phyloP scores from a whole-genome alignment of 1,140 invertebrate genomes.

The Ostrea edulis region DNA sequence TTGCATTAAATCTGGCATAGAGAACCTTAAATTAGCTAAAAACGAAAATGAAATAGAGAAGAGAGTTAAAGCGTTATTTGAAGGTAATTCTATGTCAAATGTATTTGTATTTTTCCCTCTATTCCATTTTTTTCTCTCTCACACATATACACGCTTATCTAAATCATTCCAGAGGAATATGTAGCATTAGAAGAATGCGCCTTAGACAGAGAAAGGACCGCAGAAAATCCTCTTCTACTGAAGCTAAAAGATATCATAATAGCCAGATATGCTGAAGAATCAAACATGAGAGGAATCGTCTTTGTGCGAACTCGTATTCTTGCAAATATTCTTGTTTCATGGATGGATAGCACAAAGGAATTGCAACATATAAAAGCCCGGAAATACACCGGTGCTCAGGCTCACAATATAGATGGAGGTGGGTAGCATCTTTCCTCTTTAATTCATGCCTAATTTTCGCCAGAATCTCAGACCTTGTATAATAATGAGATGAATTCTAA shows the following conservation, averaged over 20 bases:
- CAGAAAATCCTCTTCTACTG: background rate
- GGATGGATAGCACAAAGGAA: conserved; percentile 64
- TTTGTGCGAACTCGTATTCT: conserved; percentile 70
- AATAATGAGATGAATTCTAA: background rate
- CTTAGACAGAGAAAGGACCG: background rate
- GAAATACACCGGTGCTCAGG: conserved; percentile 62
- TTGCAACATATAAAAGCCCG: conserved; percentile 58
- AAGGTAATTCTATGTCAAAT: background rate
- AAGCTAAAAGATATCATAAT: conserved; percentile 52
- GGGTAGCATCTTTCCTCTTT: no score
- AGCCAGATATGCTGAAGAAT: conserved; percentile 53
- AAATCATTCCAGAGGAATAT: background rate
- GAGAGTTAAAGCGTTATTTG: background rate
- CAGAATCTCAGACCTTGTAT: no score
- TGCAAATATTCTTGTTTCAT: conserved; percentile 57
- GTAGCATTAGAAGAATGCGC: background rate
- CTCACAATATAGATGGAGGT: conserved; percentile 52
- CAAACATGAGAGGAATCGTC: conserved; percentile 66
- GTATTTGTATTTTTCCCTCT: no score
- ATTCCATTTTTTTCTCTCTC: background rate
- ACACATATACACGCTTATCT: background rate
- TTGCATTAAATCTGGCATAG: conserved; percentile 32
- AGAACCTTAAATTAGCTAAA: background rate
- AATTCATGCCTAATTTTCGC: no score
- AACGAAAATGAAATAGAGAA: background rate